Percentiles rank a stretch among this genome's conserved stretches.
Conservation (phyloP, 2,113 vertebrate genomes). For the Paratilapia polleni region DNA sequence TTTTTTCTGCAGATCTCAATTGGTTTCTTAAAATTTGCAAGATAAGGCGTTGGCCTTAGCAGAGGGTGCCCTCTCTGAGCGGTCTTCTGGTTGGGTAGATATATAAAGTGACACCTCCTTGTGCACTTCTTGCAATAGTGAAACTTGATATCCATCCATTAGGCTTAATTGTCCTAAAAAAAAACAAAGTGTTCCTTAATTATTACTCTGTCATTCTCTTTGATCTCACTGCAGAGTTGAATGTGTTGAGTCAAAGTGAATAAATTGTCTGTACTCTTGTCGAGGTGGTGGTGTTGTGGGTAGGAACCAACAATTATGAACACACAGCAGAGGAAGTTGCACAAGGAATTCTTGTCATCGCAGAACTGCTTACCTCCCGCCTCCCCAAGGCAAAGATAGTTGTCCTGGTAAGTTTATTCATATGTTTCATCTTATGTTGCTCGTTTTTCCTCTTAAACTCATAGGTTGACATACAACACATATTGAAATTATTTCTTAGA, state of each 20-base stretch:
- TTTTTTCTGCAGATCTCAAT: not conserved
- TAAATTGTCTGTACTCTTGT: slow-evolving; percentile 27
- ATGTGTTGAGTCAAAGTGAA: not conserved
- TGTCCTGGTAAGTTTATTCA: slow-evolving; percentile 85
- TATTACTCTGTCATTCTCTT: not conserved
- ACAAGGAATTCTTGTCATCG: slow-evolving; percentile 91
- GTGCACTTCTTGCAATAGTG: not conserved
- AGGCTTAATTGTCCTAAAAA: not conserved
- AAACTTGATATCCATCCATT: not conserved
- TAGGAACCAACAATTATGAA: slow-evolving; percentile 95
- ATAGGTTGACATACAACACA: not conserved
- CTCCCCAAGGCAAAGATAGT: slow-evolving; percentile 94
- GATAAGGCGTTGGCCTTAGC: not conserved
- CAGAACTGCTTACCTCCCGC: slow-evolving; percentile 85
- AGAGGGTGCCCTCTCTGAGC: no score
- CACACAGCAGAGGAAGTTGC: slow-evolving; percentile 95
- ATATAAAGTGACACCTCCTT: no score
- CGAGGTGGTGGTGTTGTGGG: slow-evolving; percentile 96
- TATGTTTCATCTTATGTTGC: not conserved
- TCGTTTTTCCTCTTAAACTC: not conserved
- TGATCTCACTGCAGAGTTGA: not conserved
- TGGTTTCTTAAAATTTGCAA: not conserved
- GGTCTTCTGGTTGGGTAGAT: no score
- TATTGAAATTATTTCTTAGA: not conserved
- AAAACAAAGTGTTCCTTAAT: not conserved